Conservation (phyloP, 2,113 vertebrate genomes). For the Forbesichthys papilliferus region DNA sequence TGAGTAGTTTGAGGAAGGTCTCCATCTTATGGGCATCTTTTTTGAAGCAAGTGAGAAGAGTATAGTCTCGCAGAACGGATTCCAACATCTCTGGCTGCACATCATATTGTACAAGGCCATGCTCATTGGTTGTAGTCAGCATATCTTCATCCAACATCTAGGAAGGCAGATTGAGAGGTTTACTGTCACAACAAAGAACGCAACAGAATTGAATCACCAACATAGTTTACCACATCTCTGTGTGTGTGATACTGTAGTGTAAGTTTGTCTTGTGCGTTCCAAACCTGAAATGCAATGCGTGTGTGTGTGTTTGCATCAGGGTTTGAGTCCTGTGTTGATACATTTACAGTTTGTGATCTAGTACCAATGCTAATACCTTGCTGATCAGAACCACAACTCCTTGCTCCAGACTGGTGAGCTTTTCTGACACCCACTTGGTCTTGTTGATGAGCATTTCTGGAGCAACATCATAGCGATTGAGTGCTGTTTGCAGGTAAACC, state of each 20-base stretch:
- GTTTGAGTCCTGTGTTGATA: no score
- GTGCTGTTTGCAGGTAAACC: slow-evolving; percentile 70
- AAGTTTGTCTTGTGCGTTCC: no score
- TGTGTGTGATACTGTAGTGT: no score
- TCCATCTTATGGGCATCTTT: slow-evolving; percentile 80
- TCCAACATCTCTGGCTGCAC: slow-evolving; percentile 64
- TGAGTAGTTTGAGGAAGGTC: slow-evolving; percentile 78
- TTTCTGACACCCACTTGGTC: slow-evolving; percentile 78
- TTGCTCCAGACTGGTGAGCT: slow-evolving; percentile 76
- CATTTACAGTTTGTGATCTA: no score
- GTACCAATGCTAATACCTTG: slow-evolving; percentile 48
- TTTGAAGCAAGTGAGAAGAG: slow-evolving; percentile 75
- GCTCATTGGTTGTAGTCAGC: slow-evolving; percentile 37
- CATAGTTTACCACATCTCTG: no score
- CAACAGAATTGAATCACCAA: background rate
- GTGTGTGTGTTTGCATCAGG: no score
- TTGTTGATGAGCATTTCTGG: slow-evolving; percentile 73
- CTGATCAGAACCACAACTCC: slow-evolving; percentile 74
- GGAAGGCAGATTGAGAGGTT: background rate
- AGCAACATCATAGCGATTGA: slow-evolving; percentile 64
- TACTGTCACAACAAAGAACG: background rate
- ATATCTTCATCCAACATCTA: slow-evolving; percentile 73
- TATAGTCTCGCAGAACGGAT: slow-evolving; percentile 71
- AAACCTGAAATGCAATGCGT: background rate
- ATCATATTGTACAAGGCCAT: slow-evolving; percentile 39